Evolutionary conservation across 1,140 invertebrate species (phyloP).

Genomic region (Eriosoma lanigerum): DNA sequence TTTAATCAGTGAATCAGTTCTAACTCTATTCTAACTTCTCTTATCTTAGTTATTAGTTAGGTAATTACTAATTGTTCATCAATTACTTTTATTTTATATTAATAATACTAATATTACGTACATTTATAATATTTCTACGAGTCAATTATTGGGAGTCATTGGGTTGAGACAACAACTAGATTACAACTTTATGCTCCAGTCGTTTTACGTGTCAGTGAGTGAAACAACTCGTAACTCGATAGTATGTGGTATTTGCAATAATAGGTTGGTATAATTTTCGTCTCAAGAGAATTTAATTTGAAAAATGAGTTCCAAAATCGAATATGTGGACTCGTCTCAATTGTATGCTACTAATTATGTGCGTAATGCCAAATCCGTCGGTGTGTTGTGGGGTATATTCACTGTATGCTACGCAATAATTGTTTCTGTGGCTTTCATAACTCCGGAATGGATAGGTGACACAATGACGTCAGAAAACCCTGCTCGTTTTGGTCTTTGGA

Average conservation of each 20-base stretch:
- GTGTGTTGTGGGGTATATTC: conserved; percentile 95
- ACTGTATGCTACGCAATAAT: conserved; percentile 96
- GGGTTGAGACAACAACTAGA: neutral
- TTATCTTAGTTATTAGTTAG: too few species aligned
- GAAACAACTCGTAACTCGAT: too few species aligned
- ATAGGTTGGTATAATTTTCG: neutral
- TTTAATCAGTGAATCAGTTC: too few species aligned
- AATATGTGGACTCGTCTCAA: conserved; percentile 85
- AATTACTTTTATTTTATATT: too few species aligned
- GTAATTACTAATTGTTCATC: too few species aligned
- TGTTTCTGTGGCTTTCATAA: conserved; percentile 89
- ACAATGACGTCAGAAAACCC: conserved; percentile 78
- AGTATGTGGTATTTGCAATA: neutral
- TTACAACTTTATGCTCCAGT: neutral
- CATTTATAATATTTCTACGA: too few species aligned
- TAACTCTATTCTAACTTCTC: too few species aligned
- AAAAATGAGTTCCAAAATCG: conserved; percentile 83
- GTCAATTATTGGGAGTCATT: neutral
- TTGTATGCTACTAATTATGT: conserved; percentile 91
- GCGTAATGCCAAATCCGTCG: conserved; percentile 93
- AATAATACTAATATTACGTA: too few species aligned
- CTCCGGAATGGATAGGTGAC: conserved; percentile 87
- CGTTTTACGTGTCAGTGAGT: neutral
- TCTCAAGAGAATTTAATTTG: neutral
- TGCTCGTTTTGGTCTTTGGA: conserved; percentile 91